Evolutionary conservation across 2,888 invertebrate species (phyloP).

Genomic region (Pollenia angustigena): DNA sequence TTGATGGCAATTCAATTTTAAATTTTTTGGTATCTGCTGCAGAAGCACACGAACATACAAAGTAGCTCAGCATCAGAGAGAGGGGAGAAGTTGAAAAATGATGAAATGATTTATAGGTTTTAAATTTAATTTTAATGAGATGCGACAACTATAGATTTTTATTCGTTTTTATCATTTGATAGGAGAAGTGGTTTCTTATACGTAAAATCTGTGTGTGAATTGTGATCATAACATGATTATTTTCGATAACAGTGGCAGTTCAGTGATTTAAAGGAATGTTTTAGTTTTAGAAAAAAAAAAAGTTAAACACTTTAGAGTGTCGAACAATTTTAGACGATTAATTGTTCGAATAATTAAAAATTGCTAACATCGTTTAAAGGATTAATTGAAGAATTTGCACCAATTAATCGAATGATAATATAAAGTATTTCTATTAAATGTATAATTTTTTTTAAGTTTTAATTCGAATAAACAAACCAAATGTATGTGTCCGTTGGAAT

Average conservation of each 20-base stretch:
- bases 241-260: neutral
- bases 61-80: neutral
- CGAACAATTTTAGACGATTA: too few relatives aligned
- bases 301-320: too few relatives aligned
- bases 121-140: conserved; percentile 74
- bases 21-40: conserved; percentile 45
- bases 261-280: conserved; percentile 1
- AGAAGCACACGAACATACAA: neutral
- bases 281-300: neutral
- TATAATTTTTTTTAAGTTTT: too few relatives aligned
- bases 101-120: conserved; percentile 72
- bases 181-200: neutral
- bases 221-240: conserved; percentile 59
- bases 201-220: conserved; percentile 51
- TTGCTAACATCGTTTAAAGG: too few relatives aligned
- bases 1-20: conserved; percentile 38
- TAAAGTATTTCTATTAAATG: too few relatives aligned
- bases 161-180: conserved; percentile 27
- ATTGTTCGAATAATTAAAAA: too few relatives aligned
- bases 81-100: conserved; percentile 48
- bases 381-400: too few relatives aligned
- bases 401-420: too few relatives aligned
- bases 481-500: too few relatives aligned
- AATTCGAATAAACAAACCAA: too few relatives aligned
- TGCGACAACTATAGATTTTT: conserved; percentile 46